Percentiles rank a stretch among this genome's conserved stretches.
Conservation (phyloP, 1,140 invertebrate species). For the Drosophila bipectinata region DNA sequence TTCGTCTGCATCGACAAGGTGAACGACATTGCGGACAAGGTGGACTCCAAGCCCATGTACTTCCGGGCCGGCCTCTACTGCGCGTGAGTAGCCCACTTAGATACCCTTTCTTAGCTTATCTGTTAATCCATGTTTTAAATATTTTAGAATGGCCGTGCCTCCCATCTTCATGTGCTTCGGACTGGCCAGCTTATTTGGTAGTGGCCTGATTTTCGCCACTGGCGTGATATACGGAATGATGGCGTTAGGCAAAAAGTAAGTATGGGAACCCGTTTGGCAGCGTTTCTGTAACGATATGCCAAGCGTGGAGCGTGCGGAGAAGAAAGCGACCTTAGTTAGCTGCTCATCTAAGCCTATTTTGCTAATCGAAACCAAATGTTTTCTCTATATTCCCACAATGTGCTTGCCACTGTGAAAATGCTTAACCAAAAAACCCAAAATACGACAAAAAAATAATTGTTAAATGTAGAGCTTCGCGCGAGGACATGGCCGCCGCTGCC, state of each 20-base stretch:
- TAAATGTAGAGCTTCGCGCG: constrained; percentile 89
- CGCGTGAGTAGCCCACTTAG: constrained; percentile 87
- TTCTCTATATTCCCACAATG: constrained; percentile 48
- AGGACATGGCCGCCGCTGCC: constrained; percentile 92
- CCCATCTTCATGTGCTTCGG: constrained; percentile 92
- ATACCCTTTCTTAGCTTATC: not conserved
- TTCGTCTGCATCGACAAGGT: constrained; percentile 97
- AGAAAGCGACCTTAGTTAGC: constrained; percentile 14
- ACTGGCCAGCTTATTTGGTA: constrained; percentile 91
- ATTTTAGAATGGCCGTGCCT: constrained; percentile 89
- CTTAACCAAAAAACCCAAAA: constrained; percentile 27
- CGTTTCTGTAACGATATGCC: not conserved
- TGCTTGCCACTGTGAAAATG: constrained; percentile 49
- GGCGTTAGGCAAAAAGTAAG: constrained; percentile 96
- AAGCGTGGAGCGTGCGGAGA: constrained; percentile 1
- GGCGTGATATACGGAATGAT: constrained; percentile 97
- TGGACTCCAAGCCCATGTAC: constrained; percentile 94
- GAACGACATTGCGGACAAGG: constrained; percentile 90
- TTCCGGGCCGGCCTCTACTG: constrained; percentile 94
- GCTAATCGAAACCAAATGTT: constrained; percentile 53
- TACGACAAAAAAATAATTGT: constrained; percentile 13
- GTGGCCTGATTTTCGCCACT: constrained; percentile 94
- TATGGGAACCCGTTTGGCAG: constrained; percentile 54
- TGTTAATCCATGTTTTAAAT: constrained; percentile 12
- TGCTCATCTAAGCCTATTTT: constrained; percentile 17